Evolutionary conservation across 2,113 vertebrate species (phyloP), one percentile per base, ranked within the genome.

Genomic region (Parus major): DNA sequence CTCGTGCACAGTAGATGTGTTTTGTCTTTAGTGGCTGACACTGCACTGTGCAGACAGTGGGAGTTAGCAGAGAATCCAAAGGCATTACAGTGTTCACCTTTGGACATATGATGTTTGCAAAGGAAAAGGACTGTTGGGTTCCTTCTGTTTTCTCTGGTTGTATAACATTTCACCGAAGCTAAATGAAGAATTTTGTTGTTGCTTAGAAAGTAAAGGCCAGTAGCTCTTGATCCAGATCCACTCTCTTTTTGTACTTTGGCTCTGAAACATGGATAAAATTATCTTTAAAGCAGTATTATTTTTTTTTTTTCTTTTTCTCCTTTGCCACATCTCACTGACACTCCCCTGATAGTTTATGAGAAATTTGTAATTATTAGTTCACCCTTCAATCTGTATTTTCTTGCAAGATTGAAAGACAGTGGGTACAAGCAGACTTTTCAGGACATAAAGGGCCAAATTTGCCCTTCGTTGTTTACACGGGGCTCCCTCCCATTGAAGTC

Each of bases 371-470:
- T 4, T 4, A 47, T 36, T 71, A 44, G 15, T 42, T 86, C n/a
- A 71, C 60, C 44, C 71, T 55, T 66, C 52, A 60, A 5, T 47
- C 55, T 66, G 18, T 60, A 36, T 86, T 88, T 93, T 65, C 44
- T 41, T 47, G 76, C 47, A 81, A 72, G n/a, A 86, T 47, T 72
- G 56, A 86, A 81, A 88, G 59, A 66, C 50, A 93, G 16, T 93
- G 88, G 82, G 70, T 96, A 90, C 82, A 88, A 90, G 85, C 79
- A 92, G 90, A 90, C 35, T 94, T 95, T 97, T 93, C 94, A 95
- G 96, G 96, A 95, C 77, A 63, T 75, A 82, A 81, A 92, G 95
- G 94, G 96, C 91, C 83, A 86, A 60, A 88, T 89, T 89, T 86
- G 91, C 92, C 94, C 94, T 56, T 84, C 5, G 0, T 57, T 96